A percentile compares a stretch with the other conserved stretches of the same genome.
phyloP scores from a whole-genome alignment of 2,797 vertebrate species.

The Apogon hyalosoma region DNA sequence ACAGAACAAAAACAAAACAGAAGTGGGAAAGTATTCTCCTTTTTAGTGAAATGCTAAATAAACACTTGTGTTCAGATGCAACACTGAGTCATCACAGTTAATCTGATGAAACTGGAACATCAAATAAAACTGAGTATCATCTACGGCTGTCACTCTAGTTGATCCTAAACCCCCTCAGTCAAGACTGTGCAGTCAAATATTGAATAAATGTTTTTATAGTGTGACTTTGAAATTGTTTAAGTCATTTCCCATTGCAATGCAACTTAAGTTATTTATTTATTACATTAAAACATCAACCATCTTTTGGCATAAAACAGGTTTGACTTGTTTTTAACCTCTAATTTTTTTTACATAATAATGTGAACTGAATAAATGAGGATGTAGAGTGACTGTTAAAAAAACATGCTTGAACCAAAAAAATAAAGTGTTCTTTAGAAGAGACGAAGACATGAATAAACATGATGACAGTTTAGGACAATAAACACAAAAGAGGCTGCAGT shows the following conservation, averaged over 20 bases:
- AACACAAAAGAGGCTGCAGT: neutral
- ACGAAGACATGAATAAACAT: conserved; percentile 7
- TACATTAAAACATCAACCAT: neutral
- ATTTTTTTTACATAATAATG: conserved; percentile 6
- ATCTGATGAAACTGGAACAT: conserved; percentile 46
- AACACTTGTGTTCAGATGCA: conserved; percentile 11
- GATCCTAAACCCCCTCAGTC: conserved; percentile 10
- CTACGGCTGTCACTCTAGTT: conserved; percentile 8
- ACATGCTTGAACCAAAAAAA: neutral
- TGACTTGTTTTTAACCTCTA: conserved; percentile 26
- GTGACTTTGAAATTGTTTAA: conserved; percentile 1
- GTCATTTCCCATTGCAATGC: neutral
- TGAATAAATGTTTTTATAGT: conserved; percentile 20
- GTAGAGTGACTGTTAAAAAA: neutral
- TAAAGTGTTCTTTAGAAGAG: neutral
- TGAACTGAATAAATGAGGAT: conserved; percentile 3
- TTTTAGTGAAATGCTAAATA: neutral
- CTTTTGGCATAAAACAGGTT: neutral
- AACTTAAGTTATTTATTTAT: neutral
- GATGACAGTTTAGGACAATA: neutral
- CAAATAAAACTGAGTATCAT: conserved; percentile 20
- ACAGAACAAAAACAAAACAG: neutral
- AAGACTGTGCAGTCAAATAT: neutral
- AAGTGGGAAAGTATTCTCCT: neutral
- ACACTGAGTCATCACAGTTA: conserved; percentile 45